Percentiles rank a stretch among this genome's conserved stretches.
Evolutionary conservation across 2,888 invertebrate species (phyloP).

Genomic region (Euzophera pinguis): DNA sequence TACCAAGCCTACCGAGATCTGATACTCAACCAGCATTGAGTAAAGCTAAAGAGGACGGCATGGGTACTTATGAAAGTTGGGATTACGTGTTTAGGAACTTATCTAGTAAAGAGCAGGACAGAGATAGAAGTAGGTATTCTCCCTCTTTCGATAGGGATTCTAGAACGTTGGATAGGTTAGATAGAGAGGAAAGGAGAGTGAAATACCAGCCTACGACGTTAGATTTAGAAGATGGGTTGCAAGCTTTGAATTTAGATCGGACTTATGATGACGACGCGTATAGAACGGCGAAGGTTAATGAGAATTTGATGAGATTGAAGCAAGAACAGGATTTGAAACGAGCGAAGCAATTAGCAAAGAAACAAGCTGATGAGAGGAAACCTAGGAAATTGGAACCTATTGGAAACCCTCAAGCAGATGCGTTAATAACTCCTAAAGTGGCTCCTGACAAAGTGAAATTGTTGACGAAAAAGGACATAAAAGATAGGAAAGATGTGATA

Average conservation of each 20-base stretch:
- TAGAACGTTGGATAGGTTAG: constrained; percentile 63
- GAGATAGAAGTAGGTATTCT: constrained; percentile 84
- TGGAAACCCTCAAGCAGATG: constrained; percentile 58
- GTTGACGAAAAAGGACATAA: constrained; percentile 62
- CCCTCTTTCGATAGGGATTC: constrained; percentile 70
- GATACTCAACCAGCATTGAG: constrained; percentile 71
- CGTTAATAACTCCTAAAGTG: constrained; percentile 50
- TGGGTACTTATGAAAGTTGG: constrained; percentile 87
- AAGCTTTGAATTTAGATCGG: constrained; percentile 72
- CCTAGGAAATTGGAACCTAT: constrained; percentile 59
- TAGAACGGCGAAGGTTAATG: constrained; percentile 74
- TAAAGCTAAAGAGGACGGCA: constrained; percentile 82
- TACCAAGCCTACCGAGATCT: constrained; percentile 67
- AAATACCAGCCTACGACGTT: constrained; percentile 74
- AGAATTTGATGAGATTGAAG: constrained; percentile 67
- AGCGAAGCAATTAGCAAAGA: constrained; percentile 53
- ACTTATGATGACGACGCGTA: constrained; percentile 64
- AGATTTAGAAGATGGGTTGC: constrained; percentile 79
- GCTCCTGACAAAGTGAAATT: constrained; percentile 67
- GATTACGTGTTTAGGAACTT: constrained; percentile 89
- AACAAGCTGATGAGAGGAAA: constrained; percentile 51
- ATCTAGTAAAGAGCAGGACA: constrained; percentile 85
- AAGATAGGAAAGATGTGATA: constrained; percentile 59
- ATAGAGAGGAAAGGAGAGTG: constrained; percentile 60
- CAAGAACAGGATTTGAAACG: constrained; percentile 63